These are phyloP conservation scores for Meandrina meandrites DNA, from an alignment of 92 coral and sea anemone species.

Conservation along the genomic window DNA sequence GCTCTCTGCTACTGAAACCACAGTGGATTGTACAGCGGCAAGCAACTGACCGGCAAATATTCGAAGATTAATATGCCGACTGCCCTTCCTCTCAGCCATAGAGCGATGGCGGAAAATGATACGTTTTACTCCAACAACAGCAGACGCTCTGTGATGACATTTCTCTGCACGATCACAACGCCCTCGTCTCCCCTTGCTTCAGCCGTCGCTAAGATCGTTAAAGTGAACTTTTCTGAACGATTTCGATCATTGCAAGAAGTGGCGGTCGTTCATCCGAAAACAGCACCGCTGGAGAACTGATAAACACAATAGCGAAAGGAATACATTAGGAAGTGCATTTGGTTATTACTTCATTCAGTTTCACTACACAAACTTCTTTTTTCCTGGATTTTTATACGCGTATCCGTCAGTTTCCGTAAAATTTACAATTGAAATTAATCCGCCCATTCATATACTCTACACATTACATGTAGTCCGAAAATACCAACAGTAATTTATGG, in stretches of 20 bases:
- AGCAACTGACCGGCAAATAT: conserved; percentile 92
- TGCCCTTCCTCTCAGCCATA: conserved; percentile 39
- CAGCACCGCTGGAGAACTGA: conserved; percentile 20
- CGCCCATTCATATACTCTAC: conserved; percentile 26
- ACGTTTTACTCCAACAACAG: conserved; percentile 19
- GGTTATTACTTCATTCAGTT: conserved; percentile 17
- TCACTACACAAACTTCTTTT: background rate
- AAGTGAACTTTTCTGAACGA: background rate
- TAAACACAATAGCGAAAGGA: conserved; percentile 19
- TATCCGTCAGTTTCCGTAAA: conserved; percentile 29
- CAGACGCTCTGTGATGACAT: conserved; percentile 20
- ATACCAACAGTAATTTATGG: conserved; percentile 24
- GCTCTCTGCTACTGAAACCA: conserved; percentile 76
- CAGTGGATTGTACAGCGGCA: conserved; percentile 91
- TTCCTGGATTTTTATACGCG: conserved; percentile 26
- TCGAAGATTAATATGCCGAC: conserved; percentile 49
- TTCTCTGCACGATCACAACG: conserved; percentile 21
- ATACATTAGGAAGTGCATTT: conserved; percentile 10
- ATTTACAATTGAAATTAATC: conserved; percentile 23
- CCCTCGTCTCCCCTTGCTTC: background rate
- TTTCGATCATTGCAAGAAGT: conserved; percentile 5
- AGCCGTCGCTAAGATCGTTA: conserved; percentile 18
- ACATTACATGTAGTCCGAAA: conserved; percentile 33
- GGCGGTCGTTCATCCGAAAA: background rate
- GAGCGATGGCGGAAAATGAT: conserved; percentile 30